Conservation (phyloP, 2,797 vertebrate genomes). For the Diplodus sargus region DNA sequence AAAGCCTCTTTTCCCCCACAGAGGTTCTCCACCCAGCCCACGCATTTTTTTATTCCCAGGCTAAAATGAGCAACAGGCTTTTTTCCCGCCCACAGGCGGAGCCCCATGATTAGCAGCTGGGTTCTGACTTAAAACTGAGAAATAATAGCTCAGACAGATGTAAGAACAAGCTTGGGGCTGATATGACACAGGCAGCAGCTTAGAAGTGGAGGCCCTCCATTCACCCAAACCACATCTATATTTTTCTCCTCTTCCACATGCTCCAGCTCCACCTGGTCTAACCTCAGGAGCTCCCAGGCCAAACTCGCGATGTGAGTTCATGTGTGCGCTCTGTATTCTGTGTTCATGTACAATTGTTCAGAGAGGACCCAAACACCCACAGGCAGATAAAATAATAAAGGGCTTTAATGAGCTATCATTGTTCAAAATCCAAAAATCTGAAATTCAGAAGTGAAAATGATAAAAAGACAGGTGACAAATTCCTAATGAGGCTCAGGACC, state of each 20-base stretch:
- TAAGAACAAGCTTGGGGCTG: neutral
- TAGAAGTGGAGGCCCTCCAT: neutral
- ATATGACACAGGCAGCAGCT: neutral
- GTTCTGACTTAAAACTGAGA: constrained; percentile 32
- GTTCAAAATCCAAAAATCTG: too few relatives aligned
- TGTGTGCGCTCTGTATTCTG: neutral
- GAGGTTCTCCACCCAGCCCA: constrained; percentile 3
- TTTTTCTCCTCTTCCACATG: neutral
- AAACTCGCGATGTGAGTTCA: neutral
- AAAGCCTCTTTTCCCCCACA: constrained; percentile 6
- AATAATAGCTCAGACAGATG: constrained; percentile 27
- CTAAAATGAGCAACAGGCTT: constrained; percentile 15
- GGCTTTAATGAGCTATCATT: too few relatives aligned
- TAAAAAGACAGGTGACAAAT: too few relatives aligned
- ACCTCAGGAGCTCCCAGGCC: neutral
- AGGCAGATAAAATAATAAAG: too few relatives aligned
- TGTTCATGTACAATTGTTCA: neutral
- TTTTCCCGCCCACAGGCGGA: constrained; percentile 15
- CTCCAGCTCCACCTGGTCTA: neutral
- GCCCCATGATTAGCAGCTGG: constrained; percentile 55
- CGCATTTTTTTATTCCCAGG: constrained; percentile 22
- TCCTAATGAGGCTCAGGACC: too few relatives aligned
- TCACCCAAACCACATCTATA: neutral
- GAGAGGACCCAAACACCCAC: too few relatives aligned
- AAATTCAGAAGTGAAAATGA: too few relatives aligned